Evolutionary conservation across 2,888 invertebrate genomes (phyloP).

Genomic region (Brassicogethes aeneus): DNA sequence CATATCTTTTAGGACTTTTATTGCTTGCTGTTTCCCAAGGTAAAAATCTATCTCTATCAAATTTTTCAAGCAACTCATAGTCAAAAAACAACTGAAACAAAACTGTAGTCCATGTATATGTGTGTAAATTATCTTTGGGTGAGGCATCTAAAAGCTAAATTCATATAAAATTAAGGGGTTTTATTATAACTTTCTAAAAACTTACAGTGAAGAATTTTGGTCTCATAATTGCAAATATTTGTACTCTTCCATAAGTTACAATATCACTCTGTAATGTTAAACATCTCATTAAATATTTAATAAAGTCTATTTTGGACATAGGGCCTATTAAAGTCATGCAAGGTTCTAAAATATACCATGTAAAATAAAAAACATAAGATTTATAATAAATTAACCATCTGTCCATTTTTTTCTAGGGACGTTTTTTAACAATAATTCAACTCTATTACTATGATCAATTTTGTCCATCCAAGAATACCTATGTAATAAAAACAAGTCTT

Average conservation of each 20-base stretch:
- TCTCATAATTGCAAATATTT: conserved; percentile 53
- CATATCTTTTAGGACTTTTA: too few species aligned
- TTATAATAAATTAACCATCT: conserved; percentile 34
- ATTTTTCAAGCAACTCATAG: conserved; percentile 49
- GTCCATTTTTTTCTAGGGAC: conserved; percentile 41
- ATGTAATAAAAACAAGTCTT: conserved; percentile 52
- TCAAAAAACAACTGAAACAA: conserved; percentile 64
- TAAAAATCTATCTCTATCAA: conserved; percentile 55
- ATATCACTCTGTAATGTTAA: conserved; percentile 51
- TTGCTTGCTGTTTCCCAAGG: conserved; percentile 61
- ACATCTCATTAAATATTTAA: conserved; percentile 53
- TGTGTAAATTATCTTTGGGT: conserved; percentile 43
- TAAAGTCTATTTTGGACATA: conserved; percentile 47
- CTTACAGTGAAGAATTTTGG: conserved; percentile 54
- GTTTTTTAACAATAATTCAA: conserved; percentile 45
- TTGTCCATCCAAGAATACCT: conserved; percentile 47
- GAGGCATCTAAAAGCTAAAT: too few species aligned
- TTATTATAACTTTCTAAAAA: background rate
- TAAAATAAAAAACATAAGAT: conserved; percentile 2
- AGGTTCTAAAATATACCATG: conserved; percentile 40
- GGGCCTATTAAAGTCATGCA: conserved; percentile 52
- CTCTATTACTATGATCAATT: conserved; percentile 46
- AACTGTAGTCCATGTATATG: conserved; percentile 48
- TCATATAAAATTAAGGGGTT: too few species aligned
- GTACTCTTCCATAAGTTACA: conserved; percentile 50